Evolutionary conservation across 2,888 invertebrate species (phyloP).

Genomic region (Drosophila borborema): DNA sequence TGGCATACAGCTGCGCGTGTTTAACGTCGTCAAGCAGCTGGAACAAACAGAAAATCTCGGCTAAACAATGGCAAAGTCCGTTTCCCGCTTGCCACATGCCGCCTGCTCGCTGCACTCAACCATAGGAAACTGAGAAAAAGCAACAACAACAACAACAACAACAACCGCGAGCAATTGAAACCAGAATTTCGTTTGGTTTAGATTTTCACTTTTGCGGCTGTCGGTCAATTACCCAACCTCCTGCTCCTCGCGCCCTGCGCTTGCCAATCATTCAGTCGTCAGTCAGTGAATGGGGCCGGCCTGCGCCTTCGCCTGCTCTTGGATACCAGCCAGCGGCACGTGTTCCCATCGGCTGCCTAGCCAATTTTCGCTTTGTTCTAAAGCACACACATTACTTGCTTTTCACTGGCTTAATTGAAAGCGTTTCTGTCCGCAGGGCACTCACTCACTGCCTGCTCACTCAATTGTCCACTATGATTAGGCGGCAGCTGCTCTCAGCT

Average conservation of each 20-base stretch:
- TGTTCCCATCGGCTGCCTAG: conserved; percentile 31
- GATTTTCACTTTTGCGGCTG: conserved; percentile 78
- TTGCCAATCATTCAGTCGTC: conserved; percentile 31
- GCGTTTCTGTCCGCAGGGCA: conserved; percentile 26
- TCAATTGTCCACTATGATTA: conserved; percentile 51
- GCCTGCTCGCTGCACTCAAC: conserved; percentile 54
- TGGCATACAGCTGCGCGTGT: conserved; percentile 41
- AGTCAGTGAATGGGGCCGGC: conserved; percentile 17
- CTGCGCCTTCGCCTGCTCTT: conserved; percentile 15
- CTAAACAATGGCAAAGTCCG: conserved; percentile 75
- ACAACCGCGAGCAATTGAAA: conserved; percentile 79
- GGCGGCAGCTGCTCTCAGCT: conserved; percentile 35
- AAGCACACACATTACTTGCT: conserved; percentile 52
- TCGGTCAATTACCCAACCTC: conserved; percentile 44
- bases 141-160: conserved; percentile 30
- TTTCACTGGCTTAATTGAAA: conserved; percentile 68
- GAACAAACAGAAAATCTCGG: conserved; percentile 75
- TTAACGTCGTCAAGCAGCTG: conserved; percentile 77
- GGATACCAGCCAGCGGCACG: conserved; percentile 33
- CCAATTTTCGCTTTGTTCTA: conserved; percentile 61
- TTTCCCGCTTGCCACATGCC: conserved; percentile 32
- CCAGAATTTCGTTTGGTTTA: conserved; percentile 80
- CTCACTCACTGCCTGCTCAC: conserved; percentile 4
- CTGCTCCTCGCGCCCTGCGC: neutral
- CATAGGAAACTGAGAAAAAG: conserved; percentile 38